phyloP scores from a whole-genome alignment of 2,888 invertebrate genomes.

The Zygothrica quintamaculata region DNA sequence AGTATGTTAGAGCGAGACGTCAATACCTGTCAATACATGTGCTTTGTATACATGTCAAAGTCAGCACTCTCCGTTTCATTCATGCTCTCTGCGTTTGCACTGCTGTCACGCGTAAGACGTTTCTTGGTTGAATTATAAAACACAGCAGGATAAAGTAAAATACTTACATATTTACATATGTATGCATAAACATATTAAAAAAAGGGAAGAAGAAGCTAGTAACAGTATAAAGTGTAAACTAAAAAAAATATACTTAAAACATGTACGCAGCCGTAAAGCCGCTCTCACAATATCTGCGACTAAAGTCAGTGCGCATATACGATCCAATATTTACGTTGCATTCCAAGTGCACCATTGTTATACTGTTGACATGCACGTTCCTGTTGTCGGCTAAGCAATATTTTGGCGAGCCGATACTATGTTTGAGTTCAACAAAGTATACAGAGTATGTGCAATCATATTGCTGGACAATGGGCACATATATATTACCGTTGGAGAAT shows the following conservation, averaged over 20 bases:
- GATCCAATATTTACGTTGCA: slow-evolving; percentile 91
- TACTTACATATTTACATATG: too few species aligned
- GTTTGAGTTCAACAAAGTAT: slow-evolving; percentile 86
- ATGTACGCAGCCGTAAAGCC: slow-evolving; percentile 88
- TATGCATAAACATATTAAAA: neutral
- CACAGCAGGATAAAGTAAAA: neutral
- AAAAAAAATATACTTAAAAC: too few species aligned
- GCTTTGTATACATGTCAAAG: neutral
- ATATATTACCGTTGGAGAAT: slow-evolving; percentile 83
- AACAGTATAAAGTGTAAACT: neutral
- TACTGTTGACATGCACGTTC: slow-evolving; percentile 89
- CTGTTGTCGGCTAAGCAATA: slow-evolving; percentile 92
- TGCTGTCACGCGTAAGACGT: slow-evolving; percentile 2
- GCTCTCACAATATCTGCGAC: slow-evolving; percentile 86
- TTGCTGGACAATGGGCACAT: slow-evolving; percentile 92
- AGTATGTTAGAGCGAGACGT: too few species aligned
- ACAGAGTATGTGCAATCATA: slow-evolving; percentile 89
- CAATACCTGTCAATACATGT: neutral
- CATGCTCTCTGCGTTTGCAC: neutral
- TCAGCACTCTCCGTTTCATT: slow-evolving; percentile 3
- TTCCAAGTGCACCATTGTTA: slow-evolving; percentile 88
- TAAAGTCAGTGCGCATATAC: slow-evolving; percentile 88
- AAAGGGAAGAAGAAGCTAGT: neutral
- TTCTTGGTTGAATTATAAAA: slow-evolving; percentile 2
- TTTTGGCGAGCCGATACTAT: slow-evolving; percentile 93